A percentile compares a stretch with the other conserved stretches of the same genome.
phyloP scores from a whole-genome alignment of 1,140 invertebrate genomes.

The Hyphantria cunea region DNA sequence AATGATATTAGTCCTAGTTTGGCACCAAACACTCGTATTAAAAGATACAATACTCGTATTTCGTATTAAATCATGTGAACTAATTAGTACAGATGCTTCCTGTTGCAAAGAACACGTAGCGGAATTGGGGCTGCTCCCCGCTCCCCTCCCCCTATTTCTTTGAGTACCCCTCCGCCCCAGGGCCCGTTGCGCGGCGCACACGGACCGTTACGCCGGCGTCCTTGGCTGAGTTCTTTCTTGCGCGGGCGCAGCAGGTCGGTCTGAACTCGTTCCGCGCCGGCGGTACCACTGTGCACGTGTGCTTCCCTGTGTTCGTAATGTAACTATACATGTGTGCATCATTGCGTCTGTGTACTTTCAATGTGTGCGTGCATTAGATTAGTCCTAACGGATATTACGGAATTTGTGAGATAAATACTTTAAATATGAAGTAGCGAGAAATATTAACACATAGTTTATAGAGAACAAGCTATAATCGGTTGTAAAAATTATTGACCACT shows the following conservation, averaged over 20 bases:
- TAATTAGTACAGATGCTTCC: conserved; percentile 9
- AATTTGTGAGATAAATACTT: conserved; percentile 73
- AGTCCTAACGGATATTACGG: conserved; percentile 79
- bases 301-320: conserved; percentile 38
- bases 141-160: neutral
- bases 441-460: conserved; percentile 33
- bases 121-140: conserved; percentile 13
- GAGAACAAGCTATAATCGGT: conserved; percentile 11
- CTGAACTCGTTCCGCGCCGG: conserved; percentile 71
- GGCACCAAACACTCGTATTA: too few species aligned
- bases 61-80: too few species aligned
- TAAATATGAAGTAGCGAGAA: conserved; percentile 48
- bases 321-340: conserved; percentile 43
- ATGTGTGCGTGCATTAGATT: conserved; percentile 66
- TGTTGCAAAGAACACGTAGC: conserved; percentile 15
- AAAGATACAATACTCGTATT: too few species aligned
- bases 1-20: too few species aligned
- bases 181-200: conserved; percentile 30
- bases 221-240: conserved; percentile 80
- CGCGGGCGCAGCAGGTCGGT: conserved; percentile 71
- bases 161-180: neutral
- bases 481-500: neutral
- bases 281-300: conserved; percentile 61
- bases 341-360: conserved; percentile 34
- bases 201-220: conserved; percentile 76